phyloP scores from a whole-genome alignment of 2,113 vertebrate species.

The Tretioscincus oriximinensis region DNA sequence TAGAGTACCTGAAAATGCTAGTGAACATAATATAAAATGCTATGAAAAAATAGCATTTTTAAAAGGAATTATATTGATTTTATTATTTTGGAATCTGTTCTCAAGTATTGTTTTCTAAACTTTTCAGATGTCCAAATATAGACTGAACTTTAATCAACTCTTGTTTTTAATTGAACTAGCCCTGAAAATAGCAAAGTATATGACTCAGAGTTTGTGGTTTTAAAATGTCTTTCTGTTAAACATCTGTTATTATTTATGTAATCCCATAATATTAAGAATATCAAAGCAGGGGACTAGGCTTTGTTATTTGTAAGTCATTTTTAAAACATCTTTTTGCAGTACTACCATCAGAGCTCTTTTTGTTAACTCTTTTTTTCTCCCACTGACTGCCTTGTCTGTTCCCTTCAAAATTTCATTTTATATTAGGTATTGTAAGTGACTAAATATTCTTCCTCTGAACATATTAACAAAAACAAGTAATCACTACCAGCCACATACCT shows the following conservation, averaged over 20 bases:
- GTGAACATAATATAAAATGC: not conserved
- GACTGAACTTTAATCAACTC: not conserved
- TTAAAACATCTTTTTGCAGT: not conserved
- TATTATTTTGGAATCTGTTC: constrained; percentile 11
- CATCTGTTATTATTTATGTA: constrained; percentile 12
- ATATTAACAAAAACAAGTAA: not conserved
- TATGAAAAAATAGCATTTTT: constrained; percentile 9
- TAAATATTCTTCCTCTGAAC: not conserved
- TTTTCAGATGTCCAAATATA: constrained; percentile 25
- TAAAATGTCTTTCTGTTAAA: not conserved
- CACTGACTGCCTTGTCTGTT: not conserved
- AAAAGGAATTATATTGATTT: fast-evolving
- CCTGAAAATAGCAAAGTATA: constrained; percentile 17
- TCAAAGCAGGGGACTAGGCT: not conserved
- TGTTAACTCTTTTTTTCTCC: not conserved
- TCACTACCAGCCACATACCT: not conserved
- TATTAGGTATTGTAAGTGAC: not conserved
- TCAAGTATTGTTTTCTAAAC: constrained; percentile 17
- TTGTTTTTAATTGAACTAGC: constrained; percentile 15
- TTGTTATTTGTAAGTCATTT: not conserved
- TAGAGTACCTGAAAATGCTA: not conserved
- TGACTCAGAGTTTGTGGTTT: not conserved
- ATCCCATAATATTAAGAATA: constrained; percentile 1
- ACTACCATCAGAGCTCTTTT: not conserved
- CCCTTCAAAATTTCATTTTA: not conserved